Base-by-base conservation (phyloP, 2,113 vertebrate genomes). In the Rissa tridactyla region DNA sequence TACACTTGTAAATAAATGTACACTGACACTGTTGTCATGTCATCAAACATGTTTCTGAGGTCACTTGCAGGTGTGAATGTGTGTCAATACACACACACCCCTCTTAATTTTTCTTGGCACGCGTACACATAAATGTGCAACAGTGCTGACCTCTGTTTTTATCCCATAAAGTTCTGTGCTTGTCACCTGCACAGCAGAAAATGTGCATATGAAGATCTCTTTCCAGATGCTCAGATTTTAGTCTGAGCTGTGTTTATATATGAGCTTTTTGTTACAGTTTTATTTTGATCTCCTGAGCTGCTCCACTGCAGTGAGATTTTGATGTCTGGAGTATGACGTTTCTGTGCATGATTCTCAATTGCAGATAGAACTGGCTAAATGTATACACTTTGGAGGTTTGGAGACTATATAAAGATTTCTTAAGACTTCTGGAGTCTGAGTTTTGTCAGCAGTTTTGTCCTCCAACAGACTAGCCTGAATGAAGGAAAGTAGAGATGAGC, bases 31-130 rank as follows among this genome's bases (percentile, higher is more conserved):
- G 21, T 72, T 80, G 47, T 87, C 26, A 3, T 51, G 29, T 64
- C 25, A 60, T 22, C 6, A 6, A 36, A 58, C 2, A 1, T 61
- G 12, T 5, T 87, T 79, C 62, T 90, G 49, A 70, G 40, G 0
- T 3, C 22, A 18, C 30, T 47, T 61, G 5, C 27, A 5, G 15
- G 13, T 15, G 9, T 29, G 42, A 66, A 62, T 61, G 19, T 46
- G 44, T 61, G 19, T 75, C 51, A 66, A 22, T 30, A 34, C 8
- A 32, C 10, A 13, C 34, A 29, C 0, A 0, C 8, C 10, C 2
- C 0, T 54, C 44, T 64, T 83, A 55, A 44, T 69, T 92, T 90
- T 92, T 77, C n/a, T 49, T 65, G 70, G 10, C 38, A 7, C 34
- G 14, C 1, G 0, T 42, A 23, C 19, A 60, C 3, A 2, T 42